Percentiles rank a stretch among this genome's conserved stretches.
These are phyloP conservation scores for Chlorodrepanis virens DNA, from an alignment of 2,113 vertebrate species.

Conservation along the genomic window DNA sequence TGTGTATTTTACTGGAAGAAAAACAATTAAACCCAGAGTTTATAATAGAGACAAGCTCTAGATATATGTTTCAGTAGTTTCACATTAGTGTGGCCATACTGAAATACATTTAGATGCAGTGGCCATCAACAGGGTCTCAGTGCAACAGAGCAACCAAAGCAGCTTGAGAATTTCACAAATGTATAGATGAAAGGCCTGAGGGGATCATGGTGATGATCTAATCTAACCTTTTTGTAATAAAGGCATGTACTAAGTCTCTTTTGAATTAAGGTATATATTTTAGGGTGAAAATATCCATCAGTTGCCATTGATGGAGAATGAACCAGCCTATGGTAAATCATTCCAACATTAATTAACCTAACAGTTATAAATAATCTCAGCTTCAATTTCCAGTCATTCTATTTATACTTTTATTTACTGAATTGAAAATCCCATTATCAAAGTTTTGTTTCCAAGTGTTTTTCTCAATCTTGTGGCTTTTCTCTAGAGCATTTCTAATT, in stretches of 20 bases:
- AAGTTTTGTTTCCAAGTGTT: slow-evolving; percentile 1
- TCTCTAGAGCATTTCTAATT: neutral
- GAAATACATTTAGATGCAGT: neutral
- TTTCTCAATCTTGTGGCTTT: neutral
- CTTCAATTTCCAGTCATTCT: neutral
- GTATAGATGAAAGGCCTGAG: neutral
- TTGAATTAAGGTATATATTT: slow-evolving; percentile 16
- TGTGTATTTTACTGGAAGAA: neutral
- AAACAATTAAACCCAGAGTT: neutral
- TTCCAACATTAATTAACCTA: slow-evolving; percentile 6
- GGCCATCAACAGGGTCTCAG: neutral
- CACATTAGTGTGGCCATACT: neutral
- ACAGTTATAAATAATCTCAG: neutral
- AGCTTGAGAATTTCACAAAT: neutral
- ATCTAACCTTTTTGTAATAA: slow-evolving; percentile 1
- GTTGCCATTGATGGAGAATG: neutral
- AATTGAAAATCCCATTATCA: slow-evolving; percentile 5
- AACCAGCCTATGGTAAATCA: neutral
- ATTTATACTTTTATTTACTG: neutral
- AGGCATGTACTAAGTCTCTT: neutral
- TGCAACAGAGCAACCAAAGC: neutral
- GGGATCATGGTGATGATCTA: neutral
- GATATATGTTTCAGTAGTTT: neutral
- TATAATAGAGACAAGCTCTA: neutral
- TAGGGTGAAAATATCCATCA: neutral